These are phyloP conservation scores for Muricea muricata DNA, from an alignment of 92 coral and sea anemone species.

Conservation along the genomic window DNA sequence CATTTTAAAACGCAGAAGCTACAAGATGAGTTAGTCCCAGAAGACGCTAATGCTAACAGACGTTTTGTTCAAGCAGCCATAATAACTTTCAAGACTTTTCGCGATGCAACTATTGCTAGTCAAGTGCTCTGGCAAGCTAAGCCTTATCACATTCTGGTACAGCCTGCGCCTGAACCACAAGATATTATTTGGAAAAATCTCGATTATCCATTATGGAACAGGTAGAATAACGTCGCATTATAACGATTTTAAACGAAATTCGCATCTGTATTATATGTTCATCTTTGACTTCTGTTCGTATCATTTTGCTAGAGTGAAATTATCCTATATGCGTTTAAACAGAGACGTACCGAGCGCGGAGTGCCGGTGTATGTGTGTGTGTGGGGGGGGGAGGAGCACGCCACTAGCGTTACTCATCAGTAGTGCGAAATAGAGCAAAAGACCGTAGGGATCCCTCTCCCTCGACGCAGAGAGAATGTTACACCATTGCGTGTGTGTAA, in stretches of 20 bases:
- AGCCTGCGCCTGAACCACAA: conserved; percentile 80
- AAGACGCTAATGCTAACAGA: conserved; percentile 67
- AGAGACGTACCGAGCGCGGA: too few species aligned
- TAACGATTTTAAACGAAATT: background rate
- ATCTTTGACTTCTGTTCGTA: too few species aligned
- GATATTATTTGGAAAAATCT: conserved; percentile 88
- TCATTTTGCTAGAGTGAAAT: too few species aligned
- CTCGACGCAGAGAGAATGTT: too few species aligned
- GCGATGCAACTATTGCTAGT: conserved; percentile 75
- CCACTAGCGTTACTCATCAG: too few species aligned
- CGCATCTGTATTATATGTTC: too few species aligned
- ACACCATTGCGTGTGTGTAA: too few species aligned
- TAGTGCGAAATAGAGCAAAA: too few species aligned
- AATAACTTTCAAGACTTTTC: conserved; percentile 79
- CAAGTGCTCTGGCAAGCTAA: conserved; percentile 84
- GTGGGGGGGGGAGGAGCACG: background rate
- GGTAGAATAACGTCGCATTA: conserved; percentile 51
- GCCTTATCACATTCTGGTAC: conserved; percentile 63
- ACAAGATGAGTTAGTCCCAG: conserved; percentile 61
- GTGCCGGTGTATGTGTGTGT: background rate
- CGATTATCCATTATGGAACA: conserved; percentile 52
- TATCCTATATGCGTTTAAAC: too few species aligned
- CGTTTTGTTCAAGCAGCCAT: conserved; percentile 73
- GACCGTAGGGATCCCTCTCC: too few species aligned
- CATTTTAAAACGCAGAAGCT: conserved; percentile 43